Evolutionary conservation across 2,797 vertebrate genomes (phyloP).

Genomic region (Heliangelus exortis): DNA sequence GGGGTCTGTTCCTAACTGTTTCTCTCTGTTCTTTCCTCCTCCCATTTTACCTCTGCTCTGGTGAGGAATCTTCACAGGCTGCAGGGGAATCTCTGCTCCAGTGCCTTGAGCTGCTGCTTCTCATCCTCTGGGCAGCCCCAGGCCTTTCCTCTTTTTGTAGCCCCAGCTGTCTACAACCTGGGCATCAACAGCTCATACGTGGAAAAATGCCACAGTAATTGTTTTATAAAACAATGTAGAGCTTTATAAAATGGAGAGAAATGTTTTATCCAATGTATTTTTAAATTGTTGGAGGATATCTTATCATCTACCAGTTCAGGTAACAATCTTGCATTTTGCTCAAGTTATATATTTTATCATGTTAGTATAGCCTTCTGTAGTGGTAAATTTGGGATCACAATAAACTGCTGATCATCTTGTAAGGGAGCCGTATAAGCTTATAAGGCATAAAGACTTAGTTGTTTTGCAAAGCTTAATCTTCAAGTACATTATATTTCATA

Average conservation of each 20-base stretch:
- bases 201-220: not conserved
- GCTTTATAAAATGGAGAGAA: not conserved
- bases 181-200: rapidly evolving
- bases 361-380: not conserved
- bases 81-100: not conserved
- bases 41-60: not conserved
- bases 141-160: not conserved
- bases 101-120: not conserved
- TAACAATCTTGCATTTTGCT: not conserved
- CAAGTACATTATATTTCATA: not conserved
- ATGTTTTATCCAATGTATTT: not conserved
- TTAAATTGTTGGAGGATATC: not conserved
- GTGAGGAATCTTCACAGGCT: not conserved
- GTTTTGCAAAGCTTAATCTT: not conserved
- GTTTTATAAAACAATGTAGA: not conserved
- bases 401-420: not conserved
- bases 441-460: not conserved
- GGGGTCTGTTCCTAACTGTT: not conserved
- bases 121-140: not conserved
- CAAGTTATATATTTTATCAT: not conserved
- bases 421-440: not conserved
- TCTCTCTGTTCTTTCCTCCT: not conserved
- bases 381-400: not conserved
- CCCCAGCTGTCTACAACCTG: rapidly evolving
- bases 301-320: not conserved